Percentiles rank a stretch among this genome's conserved stretches.
These are phyloP conservation scores for Amiota communis DNA, from an alignment of 2,888 invertebrate genomes.

Conservation along the genomic window DNA sequence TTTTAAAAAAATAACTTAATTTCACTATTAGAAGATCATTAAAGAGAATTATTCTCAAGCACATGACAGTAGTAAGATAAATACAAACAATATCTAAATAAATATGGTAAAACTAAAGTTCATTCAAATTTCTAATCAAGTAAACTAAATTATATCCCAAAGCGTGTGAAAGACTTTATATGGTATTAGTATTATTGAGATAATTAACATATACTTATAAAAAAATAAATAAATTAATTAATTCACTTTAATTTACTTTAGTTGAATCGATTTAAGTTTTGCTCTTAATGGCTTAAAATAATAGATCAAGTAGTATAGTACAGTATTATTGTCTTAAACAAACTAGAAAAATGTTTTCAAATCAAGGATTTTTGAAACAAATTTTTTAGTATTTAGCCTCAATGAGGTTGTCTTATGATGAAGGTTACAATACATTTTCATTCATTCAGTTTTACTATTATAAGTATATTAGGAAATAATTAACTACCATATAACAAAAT, in stretches of 20 bases:
- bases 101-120: no score
- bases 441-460: neutral
- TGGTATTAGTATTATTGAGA: no score
- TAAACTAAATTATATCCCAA: no score
- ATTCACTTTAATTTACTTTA: neutral
- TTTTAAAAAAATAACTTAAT: no score
- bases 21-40: no score
- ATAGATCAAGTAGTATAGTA: neutral
- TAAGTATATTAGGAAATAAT: constrained; percentile 8
- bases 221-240: neutral
- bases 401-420: neutral
- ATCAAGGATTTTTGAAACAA: constrained; percentile 17
- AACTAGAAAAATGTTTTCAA: neutral
- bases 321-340: constrained; percentile 1
- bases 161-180: neutral
- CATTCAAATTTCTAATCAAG: no score
- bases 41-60: no score
- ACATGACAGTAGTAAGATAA: no score
- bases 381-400: neutral
- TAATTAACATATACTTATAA: neutral
- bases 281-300: constrained; percentile 6
- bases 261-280: neutral
- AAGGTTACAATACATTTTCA: constrained; percentile 18
- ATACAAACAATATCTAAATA: no score
- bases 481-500: constrained; percentile 16